Base-by-base conservation (phyloP, 2,797 vertebrate genomes). In the Parauchenoglanis punctatus region DNA sequence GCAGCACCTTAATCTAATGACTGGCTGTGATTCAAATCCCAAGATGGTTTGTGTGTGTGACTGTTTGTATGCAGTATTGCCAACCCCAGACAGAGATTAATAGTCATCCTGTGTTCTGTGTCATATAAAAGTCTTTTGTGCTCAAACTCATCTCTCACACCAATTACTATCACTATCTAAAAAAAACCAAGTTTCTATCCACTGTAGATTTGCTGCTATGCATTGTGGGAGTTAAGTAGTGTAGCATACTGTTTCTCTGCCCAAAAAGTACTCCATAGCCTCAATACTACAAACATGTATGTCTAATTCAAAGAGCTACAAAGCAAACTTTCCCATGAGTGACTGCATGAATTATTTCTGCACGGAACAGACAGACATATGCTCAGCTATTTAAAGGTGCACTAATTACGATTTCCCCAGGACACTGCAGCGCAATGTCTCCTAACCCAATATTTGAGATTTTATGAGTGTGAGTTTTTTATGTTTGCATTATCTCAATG, bases 1-100 rank as follows among this genome's bases (percentile, higher is more conserved):
- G 67, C 25, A 61, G 67, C n/a, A 15, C 70, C 68, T 86, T 73
- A 73, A 86, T 86, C 28, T 49, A 86, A 86, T 86, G 67, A 7
- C 56, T 87, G 58, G 56, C 86, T 65, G 13, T 15, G 56, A 87
- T 83, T 87, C 68, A 83, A 86, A 25, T 85, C 44, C 46, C 28
- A 78, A 25, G 13, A 82, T 75, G 44, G 52, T 11, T 52, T 81
- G 85, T 86, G 75, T 81, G 63, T 81, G 28, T 80, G 18, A 44
- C 72, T 46, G 46, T 77, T 59, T 77, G 75, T 49, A 44, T 44
- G 73, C 23, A 46, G n/a, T 40, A 58, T 78, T 56, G 17, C 76
- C 18, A 13, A 56, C 76, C 31, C n/a, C 31, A 73, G 7, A 73
- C 18, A 54, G 13, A 18, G 17, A 68, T 83, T 83, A 83, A 73